These are phyloP conservation scores for Lycia hirtaria DNA, from an alignment of 2,888 invertebrate species.

Conservation along the genomic window DNA sequence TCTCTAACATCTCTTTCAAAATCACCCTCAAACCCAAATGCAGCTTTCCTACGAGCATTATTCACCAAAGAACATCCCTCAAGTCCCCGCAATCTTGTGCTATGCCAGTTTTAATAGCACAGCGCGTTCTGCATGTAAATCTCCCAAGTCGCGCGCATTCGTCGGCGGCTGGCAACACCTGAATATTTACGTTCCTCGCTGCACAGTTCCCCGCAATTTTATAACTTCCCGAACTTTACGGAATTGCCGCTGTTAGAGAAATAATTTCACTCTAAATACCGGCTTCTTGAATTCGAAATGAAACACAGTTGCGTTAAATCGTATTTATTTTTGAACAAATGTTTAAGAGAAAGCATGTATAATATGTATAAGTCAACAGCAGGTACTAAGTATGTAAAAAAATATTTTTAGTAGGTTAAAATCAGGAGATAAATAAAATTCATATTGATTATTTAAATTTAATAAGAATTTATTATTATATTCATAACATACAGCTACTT, in stretches of 20 bases:
- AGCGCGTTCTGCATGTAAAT: conserved; percentile 70
- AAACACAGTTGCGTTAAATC: conserved; percentile 39
- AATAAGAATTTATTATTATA: neutral
- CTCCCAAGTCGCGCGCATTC: conserved; percentile 46
- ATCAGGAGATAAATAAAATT: neutral
- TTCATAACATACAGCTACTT: neutral
- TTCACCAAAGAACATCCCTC: conserved; percentile 44
- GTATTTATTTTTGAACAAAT: conserved; percentile 36
- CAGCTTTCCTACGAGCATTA: conserved; percentile 26
- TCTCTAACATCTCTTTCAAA: neutral
- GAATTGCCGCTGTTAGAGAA: conserved; percentile 67
- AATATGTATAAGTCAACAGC: neutral
- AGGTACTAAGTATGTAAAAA: too few species aligned
- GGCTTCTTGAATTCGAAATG: conserved; percentile 49
- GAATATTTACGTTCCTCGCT: conserved; percentile 69
- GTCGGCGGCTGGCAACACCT: conserved; percentile 63
- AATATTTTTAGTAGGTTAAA: too few species aligned
- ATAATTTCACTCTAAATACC: conserved; percentile 58
- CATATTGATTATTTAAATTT: neutral
- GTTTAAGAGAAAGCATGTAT: neutral
- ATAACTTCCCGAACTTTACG: conserved; percentile 70
- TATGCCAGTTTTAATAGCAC: conserved; percentile 71
- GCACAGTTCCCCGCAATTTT: conserved; percentile 63
- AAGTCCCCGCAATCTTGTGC: conserved; percentile 50
- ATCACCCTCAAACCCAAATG: neutral